phyloP scores from a whole-genome alignment of 2,113 vertebrate genomes.

The Alethe diademata region DNA sequence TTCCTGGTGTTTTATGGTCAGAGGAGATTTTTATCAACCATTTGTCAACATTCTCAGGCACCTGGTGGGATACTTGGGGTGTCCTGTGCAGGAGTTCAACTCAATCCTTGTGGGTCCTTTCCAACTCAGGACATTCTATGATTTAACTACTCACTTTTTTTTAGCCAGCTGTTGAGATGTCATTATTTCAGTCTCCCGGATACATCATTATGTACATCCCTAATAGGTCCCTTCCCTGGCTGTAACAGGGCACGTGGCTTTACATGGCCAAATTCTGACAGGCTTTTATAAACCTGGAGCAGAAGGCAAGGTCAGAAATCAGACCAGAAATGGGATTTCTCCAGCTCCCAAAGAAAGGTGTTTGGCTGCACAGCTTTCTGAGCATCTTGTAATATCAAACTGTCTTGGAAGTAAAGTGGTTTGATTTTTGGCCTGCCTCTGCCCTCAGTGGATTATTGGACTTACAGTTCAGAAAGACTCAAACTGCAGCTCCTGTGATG shows the following conservation, averaged over 20 bases:
- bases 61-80: neutral
- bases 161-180: neutral
- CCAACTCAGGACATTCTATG: neutral
- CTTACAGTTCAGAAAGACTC: neutral
- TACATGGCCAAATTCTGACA: neutral
- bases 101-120: neutral
- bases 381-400: neutral
- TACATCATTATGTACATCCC: neutral
- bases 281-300: neutral
- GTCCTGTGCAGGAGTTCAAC: neutral
- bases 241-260: neutral
- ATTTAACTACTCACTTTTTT: neutral
- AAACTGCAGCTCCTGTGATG: neutral
- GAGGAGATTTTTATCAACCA: neutral
- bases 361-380: neutral
- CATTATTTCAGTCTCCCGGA: neutral
- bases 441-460: neutral
- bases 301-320: neutral
- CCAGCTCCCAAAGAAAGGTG: neutral
- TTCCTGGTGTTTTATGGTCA: neutral
- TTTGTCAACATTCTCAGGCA: neutral
- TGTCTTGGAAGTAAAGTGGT: neutral
- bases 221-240: neutral
- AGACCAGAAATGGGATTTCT: neutral
- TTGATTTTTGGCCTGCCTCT: neutral